Base-by-base conservation (phyloP, 2,888 invertebrate genomes). In the Ypsolopha sequella region DNA sequence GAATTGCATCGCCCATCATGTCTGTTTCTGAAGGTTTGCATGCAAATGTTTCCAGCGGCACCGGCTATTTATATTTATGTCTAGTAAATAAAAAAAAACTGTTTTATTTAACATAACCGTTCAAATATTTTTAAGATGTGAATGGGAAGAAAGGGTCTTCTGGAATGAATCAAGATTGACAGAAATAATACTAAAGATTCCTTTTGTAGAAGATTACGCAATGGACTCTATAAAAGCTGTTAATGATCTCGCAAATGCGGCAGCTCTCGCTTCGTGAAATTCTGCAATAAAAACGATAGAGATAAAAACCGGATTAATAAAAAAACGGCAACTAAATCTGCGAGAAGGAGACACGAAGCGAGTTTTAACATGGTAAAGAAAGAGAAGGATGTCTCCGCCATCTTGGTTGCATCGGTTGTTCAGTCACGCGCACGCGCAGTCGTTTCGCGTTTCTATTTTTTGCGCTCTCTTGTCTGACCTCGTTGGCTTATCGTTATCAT, bases 401-500 rank as follows among this genome's bases (percentile, higher is more conserved):
- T 84, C 73, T 81, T 80, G 78, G 71, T 70, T 77, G 78, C 76
- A 78, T 73, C 70, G 70, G 70, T 68, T 72, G 68, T 82, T 80
- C 77, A 77, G 81, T 82, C 82, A 82, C 82, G 82, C 80, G 77
- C 81, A 81, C 81, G 81, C 80, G 77, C 79, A 73, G 70, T 73
- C 70, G 74, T 74, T 68, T 76, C 73, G 72, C 75, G 79, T 82
- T 84, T 80, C 80, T 80, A 85, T 81, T 84, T 85, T 81, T 85
- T 85, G 80, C 77, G 70, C 73, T 75, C 64, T 79, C 76, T 76
- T 70, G 72, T 73, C 76, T 82, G 82, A 82, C 84, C 84, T 84
- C 84, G 79, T 78, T 77, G 75, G 70, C 80, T 80, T 82, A 85
- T 85, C 84, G 79, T 80, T 85, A 84, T 84, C 84, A 79, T 75